These are phyloP conservation scores for Staurois parvus DNA, from an alignment of 2,797 vertebrate genomes.

Conservation along the genomic window DNA sequence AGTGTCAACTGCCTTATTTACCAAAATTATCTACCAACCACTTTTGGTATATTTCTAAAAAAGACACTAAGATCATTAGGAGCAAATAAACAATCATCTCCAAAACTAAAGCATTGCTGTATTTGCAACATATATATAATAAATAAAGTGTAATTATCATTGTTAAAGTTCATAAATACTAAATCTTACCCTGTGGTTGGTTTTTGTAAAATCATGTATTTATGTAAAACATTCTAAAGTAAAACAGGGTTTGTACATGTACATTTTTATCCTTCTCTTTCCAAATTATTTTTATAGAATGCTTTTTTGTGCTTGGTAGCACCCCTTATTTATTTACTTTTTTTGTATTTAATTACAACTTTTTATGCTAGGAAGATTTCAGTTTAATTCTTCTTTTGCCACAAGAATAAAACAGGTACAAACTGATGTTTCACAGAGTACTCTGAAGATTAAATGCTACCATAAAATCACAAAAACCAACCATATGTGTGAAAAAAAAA, in stretches of 20 bases:
- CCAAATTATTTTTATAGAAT: slow-evolving; percentile 66
- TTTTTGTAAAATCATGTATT: slow-evolving; percentile 66
- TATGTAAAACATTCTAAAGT: slow-evolving; percentile 64
- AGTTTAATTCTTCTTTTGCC: slow-evolving; percentile 60
- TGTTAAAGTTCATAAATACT: slow-evolving; percentile 57
- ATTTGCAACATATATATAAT: background rate
- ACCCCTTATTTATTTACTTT: slow-evolving; percentile 65
- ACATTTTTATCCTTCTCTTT: slow-evolving; percentile 61
- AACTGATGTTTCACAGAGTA: slow-evolving; percentile 24
- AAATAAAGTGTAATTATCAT: slow-evolving; percentile 23
- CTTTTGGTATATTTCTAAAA: too few relatives aligned
- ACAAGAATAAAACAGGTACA: slow-evolving; percentile 42
- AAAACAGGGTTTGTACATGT: slow-evolving; percentile 63
- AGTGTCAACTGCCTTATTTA: too few relatives aligned
- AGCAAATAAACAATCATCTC: too few relatives aligned
- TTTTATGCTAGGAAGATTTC: slow-evolving; percentile 63
- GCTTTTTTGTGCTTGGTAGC: slow-evolving; percentile 66
- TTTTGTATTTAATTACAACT: slow-evolving; percentile 60
- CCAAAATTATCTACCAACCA: too few relatives aligned
- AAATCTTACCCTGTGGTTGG: slow-evolving; percentile 51
- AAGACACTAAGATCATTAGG: background rate
- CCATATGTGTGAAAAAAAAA: slow-evolving; percentile 28
- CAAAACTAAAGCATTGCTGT: background rate
- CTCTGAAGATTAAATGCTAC: slow-evolving; percentile 52
- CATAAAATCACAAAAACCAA: slow-evolving; percentile 61